Evolutionary conservation across 2,888 invertebrate species (phyloP), one percentile per base, ranked within the genome.

Genomic region (Gymnocheta viridis): DNA sequence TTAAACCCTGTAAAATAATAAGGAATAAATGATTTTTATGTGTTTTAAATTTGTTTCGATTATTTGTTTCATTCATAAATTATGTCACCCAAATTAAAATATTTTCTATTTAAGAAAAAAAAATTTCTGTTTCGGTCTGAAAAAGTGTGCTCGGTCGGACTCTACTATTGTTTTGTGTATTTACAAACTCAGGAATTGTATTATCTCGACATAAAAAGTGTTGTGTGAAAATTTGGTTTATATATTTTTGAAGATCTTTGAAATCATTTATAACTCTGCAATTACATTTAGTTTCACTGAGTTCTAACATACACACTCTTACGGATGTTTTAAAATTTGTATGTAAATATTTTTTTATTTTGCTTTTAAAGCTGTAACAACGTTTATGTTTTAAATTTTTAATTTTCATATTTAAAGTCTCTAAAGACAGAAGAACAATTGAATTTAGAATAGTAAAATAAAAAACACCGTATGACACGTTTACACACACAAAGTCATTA

Each of bases 231-330:
- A 12, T 38, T 14, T 38, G 14, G 14, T 3, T 14, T 7, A 38
- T 3, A 4, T 0, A 12, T 38, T 38, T 32, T 14, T 38, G 38
- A 41, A 41, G 1, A 12, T 12, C 0, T 41, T 35, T 35, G 7
- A 29, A 64, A 6, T 64, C 62, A 24, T 74, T 51, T 12, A 29
- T 0, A 10, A 5, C 19, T 2, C 64, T 54, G 64, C 2, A 0
- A 9, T 27, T 24, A 62, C 51, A 69, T 74, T 54, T 22, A 74
- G 69, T 69, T 62, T 66, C 73, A 56, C 17, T 29, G 14, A 56
- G 17, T 27, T 44, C 29, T 19, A 9, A 35, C 35, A 60, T 32
- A 62, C 24, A 62, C 32, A 27, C 6, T 41, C 29, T 32, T 22
- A 24, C 29, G 56, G 24, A 47, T 47, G 19, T 22, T 66, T 38